A percentile compares a stretch with the other conserved stretches of the same genome.
These are phyloP conservation scores for Tiliqua scincoides DNA, from an alignment of 2,113 vertebrate species.

Conservation along the genomic window DNA sequence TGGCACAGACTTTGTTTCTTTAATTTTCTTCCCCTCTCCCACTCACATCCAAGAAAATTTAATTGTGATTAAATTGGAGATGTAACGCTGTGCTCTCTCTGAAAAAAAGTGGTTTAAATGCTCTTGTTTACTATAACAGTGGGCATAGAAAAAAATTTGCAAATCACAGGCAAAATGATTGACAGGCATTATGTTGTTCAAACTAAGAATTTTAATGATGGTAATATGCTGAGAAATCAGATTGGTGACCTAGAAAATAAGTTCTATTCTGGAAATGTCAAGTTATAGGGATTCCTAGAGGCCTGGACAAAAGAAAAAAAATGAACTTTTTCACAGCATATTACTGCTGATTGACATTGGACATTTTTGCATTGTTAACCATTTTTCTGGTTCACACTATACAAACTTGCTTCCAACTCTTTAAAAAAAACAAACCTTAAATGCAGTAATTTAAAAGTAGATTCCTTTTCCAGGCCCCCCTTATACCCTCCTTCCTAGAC, in stretches of 20 bases:
- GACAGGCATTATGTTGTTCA: constrained; percentile 26
- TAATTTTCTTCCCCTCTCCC: no score
- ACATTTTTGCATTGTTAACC: constrained; percentile 36
- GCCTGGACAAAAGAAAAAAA: constrained; percentile 24
- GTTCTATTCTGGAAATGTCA: constrained; percentile 55
- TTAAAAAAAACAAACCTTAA: no score
- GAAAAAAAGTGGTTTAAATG: constrained; percentile 1
- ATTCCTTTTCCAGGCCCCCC: background rate
- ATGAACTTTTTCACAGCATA: background rate
- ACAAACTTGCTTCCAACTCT: no score
- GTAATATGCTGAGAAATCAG: constrained; percentile 58
- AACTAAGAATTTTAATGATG: constrained; percentile 34
- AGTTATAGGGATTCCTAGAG: constrained; percentile 31
- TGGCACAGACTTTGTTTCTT: no score
- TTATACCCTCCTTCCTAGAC: background rate
- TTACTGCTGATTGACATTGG: constrained; percentile 40
- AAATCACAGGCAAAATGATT: constrained; percentile 46
- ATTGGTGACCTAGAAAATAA: constrained; percentile 60
- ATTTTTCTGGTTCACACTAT: background rate
- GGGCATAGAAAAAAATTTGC: constrained; percentile 17
- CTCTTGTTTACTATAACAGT: constrained; percentile 8
- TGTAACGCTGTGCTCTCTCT: no score
- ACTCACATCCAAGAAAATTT: no score
- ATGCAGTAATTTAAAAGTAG: background rate
- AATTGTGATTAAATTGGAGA: no score